phyloP scores from a whole-genome alignment of 2,797 vertebrate genomes.

The Potorous gilbertii region DNA sequence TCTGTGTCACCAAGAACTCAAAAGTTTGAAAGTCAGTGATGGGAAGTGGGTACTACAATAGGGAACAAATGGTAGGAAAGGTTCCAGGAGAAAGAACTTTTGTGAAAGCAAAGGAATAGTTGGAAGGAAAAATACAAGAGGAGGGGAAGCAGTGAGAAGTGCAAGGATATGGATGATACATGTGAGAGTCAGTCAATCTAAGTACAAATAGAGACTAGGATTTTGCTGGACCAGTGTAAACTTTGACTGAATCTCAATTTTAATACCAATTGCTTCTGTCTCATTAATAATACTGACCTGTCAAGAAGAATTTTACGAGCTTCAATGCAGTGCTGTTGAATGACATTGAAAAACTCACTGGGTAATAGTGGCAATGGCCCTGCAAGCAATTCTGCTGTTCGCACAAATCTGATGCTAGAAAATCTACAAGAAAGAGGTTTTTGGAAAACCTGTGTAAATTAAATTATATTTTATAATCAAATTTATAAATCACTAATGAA shows the following conservation, averaged over 20 bases:
- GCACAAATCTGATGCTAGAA: constrained; percentile 90
- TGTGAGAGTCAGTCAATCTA: neutral
- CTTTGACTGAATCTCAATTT: neutral
- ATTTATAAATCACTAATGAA: neutral
- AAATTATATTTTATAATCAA: neutral
- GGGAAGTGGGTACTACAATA: neutral
- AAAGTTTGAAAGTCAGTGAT: constrained; percentile 10
- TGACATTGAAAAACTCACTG: constrained; percentile 84
- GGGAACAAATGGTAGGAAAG: neutral
- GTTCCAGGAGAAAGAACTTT: neutral
- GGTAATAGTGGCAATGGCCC: constrained; percentile 88
- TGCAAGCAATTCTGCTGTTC: constrained; percentile 84
- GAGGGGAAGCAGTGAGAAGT: neutral
- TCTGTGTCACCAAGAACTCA: neutral
- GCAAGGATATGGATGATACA: neutral
- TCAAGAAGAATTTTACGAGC: constrained; percentile 85
- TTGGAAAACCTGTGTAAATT: neutral
- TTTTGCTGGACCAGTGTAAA: no score
- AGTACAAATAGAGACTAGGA: neutral
- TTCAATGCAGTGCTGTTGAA: constrained; percentile 88
- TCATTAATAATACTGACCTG: constrained; percentile 84
- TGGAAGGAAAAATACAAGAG: neutral
- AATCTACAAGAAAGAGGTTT: constrained; percentile 83
- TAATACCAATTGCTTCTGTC: neutral
- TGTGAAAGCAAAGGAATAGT: neutral